Evolutionary conservation across 2,888 invertebrate species (phyloP), one percentile per base, ranked within the genome.

Genomic region (Hyalella azteca): DNA sequence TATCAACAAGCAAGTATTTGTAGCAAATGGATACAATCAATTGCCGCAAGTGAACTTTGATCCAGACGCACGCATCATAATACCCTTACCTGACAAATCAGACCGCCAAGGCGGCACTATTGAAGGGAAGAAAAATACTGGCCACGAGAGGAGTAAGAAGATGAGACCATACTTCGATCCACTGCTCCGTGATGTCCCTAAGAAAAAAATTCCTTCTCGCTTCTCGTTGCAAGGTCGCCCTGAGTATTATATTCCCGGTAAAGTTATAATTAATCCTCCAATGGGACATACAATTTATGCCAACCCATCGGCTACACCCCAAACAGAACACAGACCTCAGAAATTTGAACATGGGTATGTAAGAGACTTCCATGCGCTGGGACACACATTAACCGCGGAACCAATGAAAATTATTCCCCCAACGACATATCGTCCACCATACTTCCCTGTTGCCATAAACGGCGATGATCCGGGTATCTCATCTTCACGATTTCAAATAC

Each of bases 81-180:
- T 45, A 45, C 45, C 45, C 15, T 11, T 15, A 45, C 9, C 11
- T 15, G 11, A 45, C 9, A 15, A 45, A 45, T 11, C 15, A 11
- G 9, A 9, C 9, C 9, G 15, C 15, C 9, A 45, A 45, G 45
- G 45, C 45, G 15, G 15, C 9, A 45, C 45, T 11, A 15, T 45
- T 45, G 45, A 45, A 45, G 45, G 45, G 11, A 45, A 45, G 9
- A 45, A 9, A 45, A 45, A 45, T 9, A 9, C 29, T n/a, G n/a
- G n/a, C 22, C 11, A 59, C 11, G 22, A 59, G n/a, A 59, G n/a
- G 7, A 59, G 7, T 9, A n/a, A 22, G 29, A n/a, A 59, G 29
- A n/a, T n/a, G n/a, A n/a, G n/a, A n/a, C 59, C 59, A 26, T 59
- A 59, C 22, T 59, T 59, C 22, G 59, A 59, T 59, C 59, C 59